A percentile compares a stretch with the other conserved stretches of the same genome.
Evolutionary conservation across 2,113 vertebrate species (phyloP).

Genomic region (Ginglymostoma cirratum): DNA sequence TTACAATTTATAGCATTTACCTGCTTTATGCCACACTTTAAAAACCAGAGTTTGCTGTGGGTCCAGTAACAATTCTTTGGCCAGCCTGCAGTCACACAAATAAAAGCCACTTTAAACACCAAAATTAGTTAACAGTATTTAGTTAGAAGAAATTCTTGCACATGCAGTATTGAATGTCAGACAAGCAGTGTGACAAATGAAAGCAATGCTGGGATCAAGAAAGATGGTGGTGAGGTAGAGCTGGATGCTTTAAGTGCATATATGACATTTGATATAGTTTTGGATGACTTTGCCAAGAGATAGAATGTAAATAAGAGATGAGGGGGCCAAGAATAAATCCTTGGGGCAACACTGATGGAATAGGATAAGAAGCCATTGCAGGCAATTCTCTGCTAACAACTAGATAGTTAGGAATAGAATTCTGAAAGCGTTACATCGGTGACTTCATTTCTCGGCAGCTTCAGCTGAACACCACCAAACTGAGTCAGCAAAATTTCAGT

Average conservation of each 20-base stretch:
- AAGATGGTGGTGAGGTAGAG: neutral
- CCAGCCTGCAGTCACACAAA: constrained; percentile 61
- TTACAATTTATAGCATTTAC: constrained; percentile 51
- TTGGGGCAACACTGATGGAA: neutral
- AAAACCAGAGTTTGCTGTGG: constrained; percentile 84
- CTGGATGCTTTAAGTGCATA: neutral
- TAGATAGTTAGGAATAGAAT: neutral
- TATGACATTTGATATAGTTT: neutral
- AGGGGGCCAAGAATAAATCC: neutral
- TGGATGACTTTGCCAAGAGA: neutral
- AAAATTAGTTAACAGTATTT: neutral
- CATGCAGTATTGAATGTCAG: neutral
- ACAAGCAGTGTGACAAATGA: neutral
- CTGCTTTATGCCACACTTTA: constrained; percentile 96
- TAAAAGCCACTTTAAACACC: neutral
- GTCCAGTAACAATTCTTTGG: constrained; percentile 81
- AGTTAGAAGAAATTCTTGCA: neutral
- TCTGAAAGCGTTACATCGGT: too few relatives aligned
- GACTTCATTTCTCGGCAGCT: too few relatives aligned
- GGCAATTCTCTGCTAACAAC: neutral
- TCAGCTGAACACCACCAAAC: too few relatives aligned
- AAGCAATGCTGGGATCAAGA: neutral
- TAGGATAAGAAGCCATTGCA: neutral
- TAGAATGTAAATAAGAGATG: neutral
- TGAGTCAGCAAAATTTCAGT: too few relatives aligned